Conservation (phyloP, 2,113 vertebrate species). For the Xenotilapia caudafasciata region DNA sequence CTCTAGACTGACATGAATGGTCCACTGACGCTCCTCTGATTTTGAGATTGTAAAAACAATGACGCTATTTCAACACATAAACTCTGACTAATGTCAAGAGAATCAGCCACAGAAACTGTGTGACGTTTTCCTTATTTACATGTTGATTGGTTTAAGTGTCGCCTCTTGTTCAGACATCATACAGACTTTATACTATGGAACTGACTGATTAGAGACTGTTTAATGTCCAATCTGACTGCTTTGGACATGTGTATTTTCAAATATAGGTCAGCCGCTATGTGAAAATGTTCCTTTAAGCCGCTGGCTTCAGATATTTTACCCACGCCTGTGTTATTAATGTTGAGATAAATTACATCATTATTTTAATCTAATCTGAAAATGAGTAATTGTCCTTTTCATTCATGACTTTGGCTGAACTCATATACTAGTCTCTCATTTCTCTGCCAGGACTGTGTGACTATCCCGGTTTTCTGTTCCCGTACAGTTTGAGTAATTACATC, state of each 20-base stretch:
- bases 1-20: neutral
- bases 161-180: neutral
- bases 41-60: neutral
- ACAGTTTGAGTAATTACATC: slow-evolving; percentile 8
- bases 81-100: neutral
- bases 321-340: neutral
- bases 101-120: neutral
- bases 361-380: neutral
- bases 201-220: neutral
- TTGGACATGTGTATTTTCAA: neutral
- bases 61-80: neutral
- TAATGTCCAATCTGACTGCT: neutral
- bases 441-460: neutral
- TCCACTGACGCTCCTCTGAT: neutral
- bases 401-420: neutral
- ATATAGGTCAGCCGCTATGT: neutral
- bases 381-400: neutral
- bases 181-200: neutral
- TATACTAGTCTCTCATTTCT: neutral
- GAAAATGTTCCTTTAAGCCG: neutral
- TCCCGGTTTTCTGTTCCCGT: neutral
- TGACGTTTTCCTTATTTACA: neutral
- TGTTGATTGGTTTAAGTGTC: neutral
- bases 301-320: neutral
- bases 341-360: neutral